Conservation (phyloP, 2,888 invertebrate genomes). For the Miltochrista miniata region DNA sequence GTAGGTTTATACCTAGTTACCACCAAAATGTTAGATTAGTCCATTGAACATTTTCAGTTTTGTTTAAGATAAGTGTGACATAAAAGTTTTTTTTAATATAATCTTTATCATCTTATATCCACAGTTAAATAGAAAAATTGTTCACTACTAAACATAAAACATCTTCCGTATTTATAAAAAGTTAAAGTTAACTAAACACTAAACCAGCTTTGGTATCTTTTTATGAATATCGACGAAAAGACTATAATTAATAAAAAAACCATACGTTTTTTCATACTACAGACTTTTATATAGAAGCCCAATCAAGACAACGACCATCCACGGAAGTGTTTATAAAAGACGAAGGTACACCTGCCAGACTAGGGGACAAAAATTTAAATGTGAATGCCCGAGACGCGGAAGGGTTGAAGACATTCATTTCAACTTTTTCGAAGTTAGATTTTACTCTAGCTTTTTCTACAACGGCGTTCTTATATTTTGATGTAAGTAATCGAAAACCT, state of each 20-base stretch:
- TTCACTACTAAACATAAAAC: no score
- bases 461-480: no score
- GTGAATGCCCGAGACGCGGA: constrained; percentile 61
- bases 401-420: constrained; percentile 65
- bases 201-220: background rate
- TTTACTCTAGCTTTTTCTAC: constrained; percentile 12
- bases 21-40: no score
- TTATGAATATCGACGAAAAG: constrained; percentile 6
- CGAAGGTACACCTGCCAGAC: constrained; percentile 65
- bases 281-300: constrained; percentile 37
- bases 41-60: background rate
- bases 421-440: constrained; percentile 39
- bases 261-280: constrained; percentile 25
- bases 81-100: no score
- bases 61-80: no score
- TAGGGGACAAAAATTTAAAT: constrained; percentile 72
- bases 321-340: constrained; percentile 72
- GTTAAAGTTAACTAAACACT: background rate
- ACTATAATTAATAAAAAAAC: constrained; percentile 19
- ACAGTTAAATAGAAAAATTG: no score
- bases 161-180: no score
- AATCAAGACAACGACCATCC: constrained; percentile 47
- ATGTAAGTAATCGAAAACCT: no score
- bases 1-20: no score
- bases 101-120: no score